Percentiles rank a stretch among this genome's conserved stretches.
These are phyloP conservation scores for Arbacia lixula DNA, from an alignment of 53 echinoderm and acorn worm species.

Conservation along the genomic window DNA sequence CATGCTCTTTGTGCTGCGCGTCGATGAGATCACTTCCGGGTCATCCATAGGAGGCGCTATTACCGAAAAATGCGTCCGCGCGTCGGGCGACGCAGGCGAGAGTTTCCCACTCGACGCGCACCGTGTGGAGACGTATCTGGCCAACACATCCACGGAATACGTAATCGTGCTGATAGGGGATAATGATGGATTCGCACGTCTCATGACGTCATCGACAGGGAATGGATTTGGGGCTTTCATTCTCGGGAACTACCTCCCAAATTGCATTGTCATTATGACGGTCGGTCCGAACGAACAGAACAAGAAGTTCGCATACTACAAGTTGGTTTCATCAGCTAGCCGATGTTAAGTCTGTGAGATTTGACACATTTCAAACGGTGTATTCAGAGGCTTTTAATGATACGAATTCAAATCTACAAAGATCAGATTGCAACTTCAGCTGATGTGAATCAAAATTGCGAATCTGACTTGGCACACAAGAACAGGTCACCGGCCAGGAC, in stretches of 20 bases:
- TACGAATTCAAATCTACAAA: no score
- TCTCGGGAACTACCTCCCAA: neutral
- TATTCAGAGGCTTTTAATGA: no score
- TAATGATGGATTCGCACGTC: neutral
- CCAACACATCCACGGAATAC: neutral
- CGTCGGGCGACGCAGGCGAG: neutral
- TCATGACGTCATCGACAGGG: neutral
- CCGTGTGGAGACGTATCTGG: slow-evolving; percentile 25
- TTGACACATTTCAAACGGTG: neutral
- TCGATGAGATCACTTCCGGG: neutral
- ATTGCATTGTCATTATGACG: slow-evolving; percentile 48
- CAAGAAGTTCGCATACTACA: slow-evolving; percentile 17
- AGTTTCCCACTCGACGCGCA: neutral
- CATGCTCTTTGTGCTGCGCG: neutral
- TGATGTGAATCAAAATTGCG: neutral
- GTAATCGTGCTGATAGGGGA: slow-evolving; percentile 28
- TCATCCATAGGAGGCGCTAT: slow-evolving; percentile 30
- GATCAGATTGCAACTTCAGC: no score
- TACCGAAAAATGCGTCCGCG: neutral
- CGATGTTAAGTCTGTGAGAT: neutral
- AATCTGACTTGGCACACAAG: no score
- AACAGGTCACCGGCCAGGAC: no score
- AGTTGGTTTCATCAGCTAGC: neutral
- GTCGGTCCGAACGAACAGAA: neutral
- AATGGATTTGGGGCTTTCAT: neutral